Conservation (phyloP, 35 echinoderm and acorn worm genomes). For the Hemicentrotus pulcherrimus region DNA sequence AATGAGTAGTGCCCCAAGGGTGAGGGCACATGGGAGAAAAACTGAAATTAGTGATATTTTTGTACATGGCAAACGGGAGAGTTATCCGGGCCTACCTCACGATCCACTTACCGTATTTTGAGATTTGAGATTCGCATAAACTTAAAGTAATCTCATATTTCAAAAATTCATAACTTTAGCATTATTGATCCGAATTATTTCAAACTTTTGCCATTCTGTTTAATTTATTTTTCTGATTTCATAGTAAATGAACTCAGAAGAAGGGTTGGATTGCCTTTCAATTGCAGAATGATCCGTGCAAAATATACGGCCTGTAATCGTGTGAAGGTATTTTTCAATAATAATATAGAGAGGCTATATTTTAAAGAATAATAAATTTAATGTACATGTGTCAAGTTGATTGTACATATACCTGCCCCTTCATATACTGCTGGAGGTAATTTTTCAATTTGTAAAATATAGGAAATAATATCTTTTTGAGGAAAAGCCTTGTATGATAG, state of each 20-base stretch:
- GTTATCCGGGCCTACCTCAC: too few relatives aligned
- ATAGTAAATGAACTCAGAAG: neutral
- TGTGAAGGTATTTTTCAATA: neutral
- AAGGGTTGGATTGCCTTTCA: neutral
- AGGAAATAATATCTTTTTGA: neutral
- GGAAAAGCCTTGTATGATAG: neutral
- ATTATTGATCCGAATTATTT: neutral
- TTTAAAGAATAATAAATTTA: neutral
- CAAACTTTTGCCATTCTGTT: neutral
- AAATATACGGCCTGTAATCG: neutral
- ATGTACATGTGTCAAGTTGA: neutral
- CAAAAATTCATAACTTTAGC: too few relatives aligned
- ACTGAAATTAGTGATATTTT: too few relatives aligned
- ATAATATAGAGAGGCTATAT: neutral
- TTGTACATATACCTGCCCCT: too few relatives aligned
- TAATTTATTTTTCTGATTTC: neutral
- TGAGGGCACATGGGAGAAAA: too few relatives aligned
- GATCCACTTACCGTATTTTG: too few relatives aligned
- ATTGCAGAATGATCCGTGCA: neutral
- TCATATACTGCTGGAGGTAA: neutral
- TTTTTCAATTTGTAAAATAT: neutral
- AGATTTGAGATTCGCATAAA: too few relatives aligned
- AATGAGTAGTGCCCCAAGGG: too few relatives aligned
- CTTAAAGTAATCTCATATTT: too few relatives aligned
- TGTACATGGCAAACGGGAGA: too few relatives aligned